Percentiles rank a stretch among this genome's conserved stretches.
These are phyloP conservation scores for Xylocopa sonorina DNA, from an alignment of 1,140 invertebrate species.

Conservation along the genomic window DNA sequence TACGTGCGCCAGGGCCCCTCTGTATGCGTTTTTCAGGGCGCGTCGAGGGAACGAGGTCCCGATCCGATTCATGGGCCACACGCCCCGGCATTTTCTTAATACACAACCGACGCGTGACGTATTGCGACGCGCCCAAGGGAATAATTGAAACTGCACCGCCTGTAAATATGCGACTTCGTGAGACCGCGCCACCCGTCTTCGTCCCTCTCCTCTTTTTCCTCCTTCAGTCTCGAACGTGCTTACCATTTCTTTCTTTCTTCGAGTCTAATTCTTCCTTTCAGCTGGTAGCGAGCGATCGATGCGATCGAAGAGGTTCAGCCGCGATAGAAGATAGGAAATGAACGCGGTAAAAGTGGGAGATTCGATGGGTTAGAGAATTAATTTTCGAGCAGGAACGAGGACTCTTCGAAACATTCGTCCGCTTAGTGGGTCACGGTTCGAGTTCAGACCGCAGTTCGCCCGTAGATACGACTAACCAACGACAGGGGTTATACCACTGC, in stretches of 20 bases:
- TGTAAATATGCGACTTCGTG: conserved; percentile 22
- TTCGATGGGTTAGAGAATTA: background rate
- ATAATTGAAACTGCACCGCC: conserved; percentile 68
- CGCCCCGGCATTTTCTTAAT: conserved; percentile 76
- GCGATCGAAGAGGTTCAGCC: background rate
- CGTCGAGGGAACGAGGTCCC: conserved; percentile 63
- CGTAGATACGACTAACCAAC: conserved; percentile 6
- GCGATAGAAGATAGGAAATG: background rate
- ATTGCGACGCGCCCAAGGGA: conserved; percentile 56
- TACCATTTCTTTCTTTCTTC: conserved; percentile 15
- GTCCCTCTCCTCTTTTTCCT: background rate
- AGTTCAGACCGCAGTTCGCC: background rate
- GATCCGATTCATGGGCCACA: conserved; percentile 77
- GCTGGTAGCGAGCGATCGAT: background rate
- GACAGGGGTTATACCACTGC: conserved; percentile 5
- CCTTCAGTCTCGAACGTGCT: background rate
- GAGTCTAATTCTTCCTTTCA: conserved; percentile 15
- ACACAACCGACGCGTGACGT: conserved; percentile 69
- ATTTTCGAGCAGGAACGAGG: no score
- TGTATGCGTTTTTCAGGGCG: background rate
- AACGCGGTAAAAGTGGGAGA: no score
- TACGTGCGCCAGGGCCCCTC: background rate
- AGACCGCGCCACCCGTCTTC: background rate
- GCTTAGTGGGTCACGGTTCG: conserved; percentile 2
- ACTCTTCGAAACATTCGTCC: background rate